phyloP scores from a whole-genome alignment of 2,888 invertebrate genomes.

The Amphimallon solstitiale region DNA sequence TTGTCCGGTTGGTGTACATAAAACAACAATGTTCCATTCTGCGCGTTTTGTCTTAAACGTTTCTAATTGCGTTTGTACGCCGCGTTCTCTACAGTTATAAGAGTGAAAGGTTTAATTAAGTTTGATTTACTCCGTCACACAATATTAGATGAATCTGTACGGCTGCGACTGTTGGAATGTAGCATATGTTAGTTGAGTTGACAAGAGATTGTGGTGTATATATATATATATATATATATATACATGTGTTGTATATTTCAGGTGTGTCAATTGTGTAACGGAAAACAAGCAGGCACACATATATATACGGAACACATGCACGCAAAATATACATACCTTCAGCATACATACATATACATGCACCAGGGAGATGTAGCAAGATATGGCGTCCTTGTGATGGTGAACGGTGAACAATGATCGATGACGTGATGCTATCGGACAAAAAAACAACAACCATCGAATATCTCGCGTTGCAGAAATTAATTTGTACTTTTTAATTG shows the following conservation, averaged over 20 bases:
- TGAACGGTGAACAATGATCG: constrained; percentile 35
- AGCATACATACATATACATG: constrained; percentile 2
- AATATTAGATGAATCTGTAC: constrained; percentile 33
- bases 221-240: background rate
- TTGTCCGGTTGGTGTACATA: constrained; percentile 17
- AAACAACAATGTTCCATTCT: constrained; percentile 31
- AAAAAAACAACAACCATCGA: constrained; percentile 18
- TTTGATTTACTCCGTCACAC: constrained; percentile 35
- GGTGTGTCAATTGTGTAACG: constrained; percentile 34
- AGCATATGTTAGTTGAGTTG: constrained; percentile 33
- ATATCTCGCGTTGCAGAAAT: constrained; percentile 35
- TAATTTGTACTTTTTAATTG: constrained; percentile 41
- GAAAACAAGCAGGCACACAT: constrained; percentile 17
- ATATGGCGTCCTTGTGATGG: constrained; percentile 34
- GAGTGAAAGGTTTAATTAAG: constrained; percentile 35
- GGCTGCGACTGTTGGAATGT: constrained; percentile 26
- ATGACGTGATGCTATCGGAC: constrained; percentile 34
- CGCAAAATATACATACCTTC: constrained; percentile 11
- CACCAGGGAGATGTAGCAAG: constrained; percentile 25
- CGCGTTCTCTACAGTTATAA: constrained; percentile 25
- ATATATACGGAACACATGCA: background rate
- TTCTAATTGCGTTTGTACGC: constrained; percentile 35
- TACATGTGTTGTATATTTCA: constrained; percentile 20
- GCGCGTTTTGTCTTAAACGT: constrained; percentile 29
- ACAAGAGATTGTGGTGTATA: constrained; percentile 24